A percentile compares a stretch with the other conserved stretches of the same genome.
Evolutionary conservation across 1,140 invertebrate genomes (phyloP).

Genomic region (Sminthurinus signatus): DNA sequence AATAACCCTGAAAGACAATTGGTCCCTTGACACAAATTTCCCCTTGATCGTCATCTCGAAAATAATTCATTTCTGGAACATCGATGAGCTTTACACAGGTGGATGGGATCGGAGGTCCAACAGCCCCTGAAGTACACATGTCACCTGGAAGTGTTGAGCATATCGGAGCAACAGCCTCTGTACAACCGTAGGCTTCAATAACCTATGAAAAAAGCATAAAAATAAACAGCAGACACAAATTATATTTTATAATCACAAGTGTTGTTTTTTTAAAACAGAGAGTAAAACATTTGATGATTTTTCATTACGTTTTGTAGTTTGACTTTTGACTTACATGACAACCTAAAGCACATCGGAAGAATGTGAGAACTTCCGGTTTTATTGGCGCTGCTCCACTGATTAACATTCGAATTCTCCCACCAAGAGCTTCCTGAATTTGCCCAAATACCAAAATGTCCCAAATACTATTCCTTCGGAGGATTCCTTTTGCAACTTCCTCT

Average conservation of each 20-base stretch:
- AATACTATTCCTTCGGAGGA: not conserved
- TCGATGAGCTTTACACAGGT: slow-evolving; percentile 45
- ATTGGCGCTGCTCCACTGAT: not conserved
- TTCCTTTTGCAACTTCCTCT: not conserved
- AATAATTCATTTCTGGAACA: slow-evolving; percentile 42
- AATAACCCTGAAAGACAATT: slow-evolving; percentile 45
- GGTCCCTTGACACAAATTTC: slow-evolving; percentile 52
- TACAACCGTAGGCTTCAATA: slow-evolving; percentile 26
- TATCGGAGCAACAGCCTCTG: slow-evolving; percentile 37
- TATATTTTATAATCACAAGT: not conserved
- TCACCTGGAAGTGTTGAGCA: slow-evolving; percentile 12
- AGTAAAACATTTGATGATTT: slow-evolving; percentile 2
- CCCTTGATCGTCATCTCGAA: slow-evolving; percentile 47
- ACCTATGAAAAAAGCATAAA: slow-evolving; percentile 4
- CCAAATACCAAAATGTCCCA: not conserved
- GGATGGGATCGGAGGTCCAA: slow-evolving; percentile 31
- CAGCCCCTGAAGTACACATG: slow-evolving; percentile 8
- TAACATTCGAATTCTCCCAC: slow-evolving; percentile 21
- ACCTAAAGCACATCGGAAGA: not conserved
- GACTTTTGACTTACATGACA: slow-evolving; percentile 20
- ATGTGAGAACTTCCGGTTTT: not conserved
- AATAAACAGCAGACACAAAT: slow-evolving; percentile 16
- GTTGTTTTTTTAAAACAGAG: slow-evolving; percentile 7
- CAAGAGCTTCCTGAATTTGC: slow-evolving; percentile 25
- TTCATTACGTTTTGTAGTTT: no score